These are phyloP conservation scores for Formica exsecta DNA, from an alignment of 1,140 invertebrate species.

Conservation along the genomic window DNA sequence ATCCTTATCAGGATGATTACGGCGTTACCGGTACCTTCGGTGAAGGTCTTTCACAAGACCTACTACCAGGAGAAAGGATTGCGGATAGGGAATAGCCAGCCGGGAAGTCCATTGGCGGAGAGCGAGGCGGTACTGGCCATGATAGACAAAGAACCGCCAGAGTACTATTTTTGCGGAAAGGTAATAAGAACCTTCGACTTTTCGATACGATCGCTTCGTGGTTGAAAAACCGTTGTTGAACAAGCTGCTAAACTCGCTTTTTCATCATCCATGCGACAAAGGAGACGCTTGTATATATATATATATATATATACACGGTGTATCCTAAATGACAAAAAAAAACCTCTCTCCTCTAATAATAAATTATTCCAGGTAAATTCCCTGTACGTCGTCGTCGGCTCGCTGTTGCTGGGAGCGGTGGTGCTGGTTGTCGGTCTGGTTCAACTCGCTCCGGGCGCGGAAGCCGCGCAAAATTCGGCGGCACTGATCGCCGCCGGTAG, in stretches of 20 bases:
- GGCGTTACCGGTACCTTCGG: conserved; percentile 84
- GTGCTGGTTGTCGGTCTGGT: conserved; percentile 92
- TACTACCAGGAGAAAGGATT: conserved; percentile 84
- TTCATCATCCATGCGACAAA: neutral
- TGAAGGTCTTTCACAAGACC: conserved; percentile 85
- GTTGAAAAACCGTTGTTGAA: too few species aligned
- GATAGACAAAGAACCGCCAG: conserved; percentile 86
- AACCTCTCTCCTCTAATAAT: neutral
- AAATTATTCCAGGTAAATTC: conserved; percentile 88
- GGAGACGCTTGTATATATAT: too few species aligned
- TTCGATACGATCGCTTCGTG: too few species aligned
- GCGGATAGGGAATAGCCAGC: conserved; percentile 82
- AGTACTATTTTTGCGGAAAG: conserved; percentile 91
- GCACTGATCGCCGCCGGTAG: conserved; percentile 90
- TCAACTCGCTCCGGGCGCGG: conserved; percentile 92
- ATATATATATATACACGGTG: too few species aligned
- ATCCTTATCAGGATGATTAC: conserved; percentile 83
- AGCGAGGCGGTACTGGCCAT: conserved; percentile 82
- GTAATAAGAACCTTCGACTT: conserved; percentile 80
- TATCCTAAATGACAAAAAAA: too few species aligned
- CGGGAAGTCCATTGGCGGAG: conserved; percentile 83
- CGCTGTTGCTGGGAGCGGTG: conserved; percentile 90
- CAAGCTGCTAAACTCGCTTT: neutral
- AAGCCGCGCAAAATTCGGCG: conserved; percentile 91
- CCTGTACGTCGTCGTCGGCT: conserved; percentile 91